phyloP scores from a whole-genome alignment of 2,888 invertebrate genomes.

The Heliconius hortense region DNA sequence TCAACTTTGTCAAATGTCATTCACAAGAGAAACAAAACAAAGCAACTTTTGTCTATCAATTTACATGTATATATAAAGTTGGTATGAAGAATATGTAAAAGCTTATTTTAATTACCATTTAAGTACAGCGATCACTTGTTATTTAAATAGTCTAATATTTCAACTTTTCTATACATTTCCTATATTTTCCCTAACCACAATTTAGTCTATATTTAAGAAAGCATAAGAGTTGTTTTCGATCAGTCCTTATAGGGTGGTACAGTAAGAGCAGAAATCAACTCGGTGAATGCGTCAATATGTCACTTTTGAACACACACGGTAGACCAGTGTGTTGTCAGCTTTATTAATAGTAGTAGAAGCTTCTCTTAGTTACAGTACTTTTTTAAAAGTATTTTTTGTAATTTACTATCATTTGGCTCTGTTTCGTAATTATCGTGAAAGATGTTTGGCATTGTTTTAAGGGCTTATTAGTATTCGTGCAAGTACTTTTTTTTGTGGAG shows the following conservation, averaged over 20 bases:
- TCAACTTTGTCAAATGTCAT: constrained; percentile 1
- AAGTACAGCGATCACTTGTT: constrained; percentile 5
- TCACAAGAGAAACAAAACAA: not conserved
- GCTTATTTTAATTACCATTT: constrained; percentile 4
- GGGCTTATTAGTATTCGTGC: not conserved
- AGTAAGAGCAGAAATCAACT: not conserved
- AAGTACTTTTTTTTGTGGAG: not conserved
- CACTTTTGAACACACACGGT: constrained; percentile 18
- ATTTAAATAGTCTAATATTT: constrained; percentile 18
- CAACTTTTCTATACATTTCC: not conserved
- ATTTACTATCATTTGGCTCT: constrained; percentile 1
- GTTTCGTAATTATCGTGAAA: not conserved
- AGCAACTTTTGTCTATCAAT: not conserved
- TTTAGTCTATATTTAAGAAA: constrained; percentile 3
- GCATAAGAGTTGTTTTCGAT: constrained; percentile 7
- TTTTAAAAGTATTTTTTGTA: constrained; percentile 4
- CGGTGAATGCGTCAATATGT: constrained; percentile 27
- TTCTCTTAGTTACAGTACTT: constrained; percentile 16
- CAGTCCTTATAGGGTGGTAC: not conserved
- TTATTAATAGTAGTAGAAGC: constrained; percentile 20
- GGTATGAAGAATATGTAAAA: constrained; percentile 1
- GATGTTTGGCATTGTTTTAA: constrained; percentile 3
- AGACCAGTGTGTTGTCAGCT: constrained; percentile 22
- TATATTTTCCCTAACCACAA: not conserved
- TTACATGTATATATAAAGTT: not conserved